phyloP scores from a whole-genome alignment of 1,140 invertebrate genomes.

The Sinonovacula constricta region DNA sequence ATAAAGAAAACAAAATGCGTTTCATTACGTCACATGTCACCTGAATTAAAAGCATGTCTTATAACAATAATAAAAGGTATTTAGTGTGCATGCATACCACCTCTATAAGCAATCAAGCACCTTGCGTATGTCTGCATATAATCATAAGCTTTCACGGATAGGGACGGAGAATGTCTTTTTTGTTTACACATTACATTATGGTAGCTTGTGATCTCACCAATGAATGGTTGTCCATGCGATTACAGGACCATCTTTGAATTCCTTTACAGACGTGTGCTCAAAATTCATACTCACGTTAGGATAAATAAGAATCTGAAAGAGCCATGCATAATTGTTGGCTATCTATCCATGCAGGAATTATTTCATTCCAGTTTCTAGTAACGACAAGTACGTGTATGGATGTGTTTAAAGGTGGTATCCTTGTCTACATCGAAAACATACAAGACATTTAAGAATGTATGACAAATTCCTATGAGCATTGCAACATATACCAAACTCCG shows the following conservation, averaged over 20 bases:
- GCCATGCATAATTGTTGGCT: background rate
- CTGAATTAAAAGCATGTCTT: too few species aligned
- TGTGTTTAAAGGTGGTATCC: background rate
- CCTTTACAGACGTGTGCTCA: slow-evolving; percentile 3
- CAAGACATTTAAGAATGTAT: background rate
- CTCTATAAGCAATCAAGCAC: background rate
- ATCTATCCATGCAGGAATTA: too few species aligned
- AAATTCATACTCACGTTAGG: slow-evolving; percentile 13
- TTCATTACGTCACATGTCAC: too few species aligned
- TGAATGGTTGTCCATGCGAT: background rate
- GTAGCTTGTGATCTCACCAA: slow-evolving; percentile 10
- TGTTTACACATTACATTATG: background rate
- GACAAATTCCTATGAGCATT: too few species aligned
- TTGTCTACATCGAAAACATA: background rate
- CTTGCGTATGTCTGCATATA: background rate
- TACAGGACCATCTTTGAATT: slow-evolving; percentile 30
- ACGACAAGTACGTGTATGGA: background rate
- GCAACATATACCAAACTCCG: too few species aligned
- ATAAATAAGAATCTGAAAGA: slow-evolving; percentile 45
- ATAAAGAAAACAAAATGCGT: too few species aligned
- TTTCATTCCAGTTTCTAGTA: background rate
- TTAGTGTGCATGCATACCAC: background rate
- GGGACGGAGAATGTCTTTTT: background rate
- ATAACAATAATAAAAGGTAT: background rate
- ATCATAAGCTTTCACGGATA: too few species aligned